A percentile compares a stretch with the other conserved stretches of the same genome.
phyloP scores from a whole-genome alignment of 2,888 invertebrate species.

The Ceratothoa steindachneri region DNA sequence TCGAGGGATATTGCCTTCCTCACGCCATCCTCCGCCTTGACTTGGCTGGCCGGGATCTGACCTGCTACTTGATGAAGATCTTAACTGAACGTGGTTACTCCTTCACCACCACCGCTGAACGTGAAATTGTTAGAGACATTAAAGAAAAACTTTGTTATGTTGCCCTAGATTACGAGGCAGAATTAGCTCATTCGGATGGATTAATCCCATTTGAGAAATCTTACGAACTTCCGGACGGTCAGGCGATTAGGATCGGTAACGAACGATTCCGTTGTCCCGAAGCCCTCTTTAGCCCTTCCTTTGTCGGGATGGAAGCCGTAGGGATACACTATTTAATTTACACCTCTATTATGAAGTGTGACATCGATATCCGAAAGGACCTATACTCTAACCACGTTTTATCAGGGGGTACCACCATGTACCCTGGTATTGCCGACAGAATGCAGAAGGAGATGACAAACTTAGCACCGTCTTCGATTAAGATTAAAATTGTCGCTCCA shows the following conservation, averaged over 20 bases:
- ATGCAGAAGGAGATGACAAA: slow-evolving; percentile 97
- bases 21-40: slow-evolving; percentile 34
- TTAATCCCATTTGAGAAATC: slow-evolving; percentile 26
- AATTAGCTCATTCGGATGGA: slow-evolving; percentile 23
- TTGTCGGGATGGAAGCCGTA: slow-evolving; percentile 48
- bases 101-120: slow-evolving; percentile 61
- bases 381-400: slow-evolving; percentile 55
- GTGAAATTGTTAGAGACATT: slow-evolving; percentile 42
- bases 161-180: slow-evolving; percentile 41
- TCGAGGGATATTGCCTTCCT: slow-evolving; percentile 51
- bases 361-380: slow-evolving; percentile 51
- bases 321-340: slow-evolving; percentile 61
- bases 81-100: slow-evolving; percentile 74
- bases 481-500: slow-evolving; percentile 87
- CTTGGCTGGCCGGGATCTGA: slow-evolving; percentile 24
- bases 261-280: slow-evolving; percentile 82
- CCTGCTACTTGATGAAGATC: slow-evolving; percentile 31
- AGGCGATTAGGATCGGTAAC: slow-evolving; percentile 46
- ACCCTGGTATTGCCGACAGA: slow-evolving; percentile 92
- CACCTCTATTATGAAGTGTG: slow-evolving; percentile 55
- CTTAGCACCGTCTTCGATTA: slow-evolving; percentile 80
- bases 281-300: slow-evolving; percentile 64
- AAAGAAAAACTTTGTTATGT: slow-evolving; percentile 48
- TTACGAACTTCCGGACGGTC: slow-evolving; percentile 65
- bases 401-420: slow-evolving; percentile 89